Conservation (phyloP, 2,113 vertebrate species). For the Tachysurus fulvidraco region DNA sequence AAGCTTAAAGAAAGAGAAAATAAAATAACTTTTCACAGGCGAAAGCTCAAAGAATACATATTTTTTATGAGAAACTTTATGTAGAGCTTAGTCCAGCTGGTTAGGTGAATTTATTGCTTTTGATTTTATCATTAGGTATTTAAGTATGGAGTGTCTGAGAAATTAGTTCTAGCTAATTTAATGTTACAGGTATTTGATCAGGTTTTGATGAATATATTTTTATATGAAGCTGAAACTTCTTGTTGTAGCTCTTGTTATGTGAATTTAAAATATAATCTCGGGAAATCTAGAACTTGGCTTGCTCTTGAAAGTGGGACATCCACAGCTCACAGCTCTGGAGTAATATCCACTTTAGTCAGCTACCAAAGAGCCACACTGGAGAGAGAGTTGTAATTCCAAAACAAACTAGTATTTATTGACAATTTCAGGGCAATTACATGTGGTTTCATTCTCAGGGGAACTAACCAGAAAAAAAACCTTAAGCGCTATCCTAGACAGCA, state of each 20-base stretch:
- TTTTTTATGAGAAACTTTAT: neutral
- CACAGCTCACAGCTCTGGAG: neutral
- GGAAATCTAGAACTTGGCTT: too few species aligned
- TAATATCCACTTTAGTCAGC: neutral
- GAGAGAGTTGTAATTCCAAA: conserved; percentile 23
- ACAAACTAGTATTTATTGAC: conserved; percentile 20
- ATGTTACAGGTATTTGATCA: neutral
- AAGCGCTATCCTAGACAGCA: neutral
- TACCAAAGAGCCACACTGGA: neutral
- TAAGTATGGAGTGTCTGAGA: neutral
- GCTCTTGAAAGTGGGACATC: neutral
- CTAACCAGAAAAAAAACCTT: neutral
- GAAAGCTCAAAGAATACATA: neutral
- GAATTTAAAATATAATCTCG: neutral
- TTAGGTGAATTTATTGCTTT: neutral
- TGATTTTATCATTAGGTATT: neutral
- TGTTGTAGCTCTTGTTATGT: neutral
- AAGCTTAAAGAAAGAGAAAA: neutral
- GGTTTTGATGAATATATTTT: neutral
- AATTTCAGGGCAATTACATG: conserved; percentile 10
- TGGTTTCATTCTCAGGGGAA: conserved; percentile 7
- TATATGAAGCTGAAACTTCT: neutral
- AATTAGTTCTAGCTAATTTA: neutral
- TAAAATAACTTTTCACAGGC: neutral
- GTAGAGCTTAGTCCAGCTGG: neutral